These are phyloP conservation scores for Lepidochrysops patricia DNA, from an alignment of 2,888 invertebrate species.

Conservation along the genomic window DNA sequence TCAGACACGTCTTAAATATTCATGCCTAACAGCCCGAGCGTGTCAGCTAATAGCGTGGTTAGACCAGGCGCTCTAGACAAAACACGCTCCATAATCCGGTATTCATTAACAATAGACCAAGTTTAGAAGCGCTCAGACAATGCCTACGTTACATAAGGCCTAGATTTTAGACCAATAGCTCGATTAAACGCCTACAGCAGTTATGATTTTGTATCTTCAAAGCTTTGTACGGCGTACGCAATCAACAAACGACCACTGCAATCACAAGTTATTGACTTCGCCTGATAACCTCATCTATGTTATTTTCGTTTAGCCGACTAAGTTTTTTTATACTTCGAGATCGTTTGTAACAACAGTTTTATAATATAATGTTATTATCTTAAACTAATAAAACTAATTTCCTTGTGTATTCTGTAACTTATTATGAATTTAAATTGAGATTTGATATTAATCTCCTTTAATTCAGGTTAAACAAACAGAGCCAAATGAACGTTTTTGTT, in stretches of 20 bases:
- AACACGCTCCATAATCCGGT: conserved; percentile 4
- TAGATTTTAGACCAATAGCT: not conserved
- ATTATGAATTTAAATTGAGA: no score
- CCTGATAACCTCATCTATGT: not conserved
- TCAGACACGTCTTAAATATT: not conserved
- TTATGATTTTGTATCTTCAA: not conserved
- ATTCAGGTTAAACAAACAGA: no score
- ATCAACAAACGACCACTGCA: not conserved
- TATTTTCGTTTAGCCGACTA: no score
- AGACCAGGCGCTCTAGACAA: not conserved
- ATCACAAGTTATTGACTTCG: not conserved
- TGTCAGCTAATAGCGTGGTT: conserved; percentile 1
- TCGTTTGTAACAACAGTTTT: no score
- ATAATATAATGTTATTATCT: no score
- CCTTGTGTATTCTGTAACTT: no score
- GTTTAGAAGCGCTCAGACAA: not conserved
- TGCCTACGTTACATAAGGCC: not conserved
- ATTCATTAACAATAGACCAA: conserved; percentile 9
- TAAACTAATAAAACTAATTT: no score
- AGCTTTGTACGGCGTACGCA: conserved; percentile 1
- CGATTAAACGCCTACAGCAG: not conserved
- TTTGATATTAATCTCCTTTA: no score
- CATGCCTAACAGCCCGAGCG: not conserved
- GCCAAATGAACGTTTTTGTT: no score
- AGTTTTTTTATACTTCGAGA: no score